These are phyloP conservation scores for Pogonus chalceus DNA, from an alignment of 1,140 invertebrate genomes.

Conservation along the genomic window DNA sequence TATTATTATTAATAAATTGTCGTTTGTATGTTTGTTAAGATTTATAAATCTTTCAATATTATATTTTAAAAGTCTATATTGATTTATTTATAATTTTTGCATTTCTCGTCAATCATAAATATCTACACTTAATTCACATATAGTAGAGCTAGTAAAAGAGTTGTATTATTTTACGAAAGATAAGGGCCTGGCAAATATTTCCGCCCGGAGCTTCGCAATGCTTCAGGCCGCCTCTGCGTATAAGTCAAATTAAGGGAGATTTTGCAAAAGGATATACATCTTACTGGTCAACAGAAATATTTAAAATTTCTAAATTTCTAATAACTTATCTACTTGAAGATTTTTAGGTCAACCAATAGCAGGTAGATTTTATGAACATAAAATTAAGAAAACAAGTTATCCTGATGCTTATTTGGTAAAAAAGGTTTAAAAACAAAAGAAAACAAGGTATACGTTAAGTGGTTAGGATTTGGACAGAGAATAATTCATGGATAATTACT, in stretches of 20 bases:
- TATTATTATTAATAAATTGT: no score
- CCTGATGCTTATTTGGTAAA: constrained; percentile 27
- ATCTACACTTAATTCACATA: no score
- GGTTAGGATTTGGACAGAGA: constrained; percentile 26
- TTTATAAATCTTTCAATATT: no score
- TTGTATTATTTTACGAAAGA: no score
- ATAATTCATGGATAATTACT: no score
- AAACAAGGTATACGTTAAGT: constrained; percentile 27
- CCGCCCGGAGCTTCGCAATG: no score
- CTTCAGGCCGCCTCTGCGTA: constrained; percentile 16
- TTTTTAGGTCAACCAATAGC: constrained; percentile 14
- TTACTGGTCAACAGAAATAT: constrained; percentile 26
- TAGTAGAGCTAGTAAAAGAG: no score
- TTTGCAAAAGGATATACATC: constrained; percentile 25
- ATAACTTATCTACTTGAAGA: constrained; percentile 17
- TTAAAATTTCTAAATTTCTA: constrained; percentile 19
- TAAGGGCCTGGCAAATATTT: no score
- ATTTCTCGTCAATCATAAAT: no score
- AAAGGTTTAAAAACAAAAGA: constrained; percentile 24
- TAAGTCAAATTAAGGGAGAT: constrained; percentile 11
- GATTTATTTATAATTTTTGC: no score
- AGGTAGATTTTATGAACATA: constrained; percentile 24
- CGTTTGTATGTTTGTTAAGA: no score
- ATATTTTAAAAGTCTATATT: no score
- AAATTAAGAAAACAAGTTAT: constrained; percentile 23